Evolutionary conservation across 2,797 vertebrate species (phyloP).

Genomic region (Chelon auratus): DNA sequence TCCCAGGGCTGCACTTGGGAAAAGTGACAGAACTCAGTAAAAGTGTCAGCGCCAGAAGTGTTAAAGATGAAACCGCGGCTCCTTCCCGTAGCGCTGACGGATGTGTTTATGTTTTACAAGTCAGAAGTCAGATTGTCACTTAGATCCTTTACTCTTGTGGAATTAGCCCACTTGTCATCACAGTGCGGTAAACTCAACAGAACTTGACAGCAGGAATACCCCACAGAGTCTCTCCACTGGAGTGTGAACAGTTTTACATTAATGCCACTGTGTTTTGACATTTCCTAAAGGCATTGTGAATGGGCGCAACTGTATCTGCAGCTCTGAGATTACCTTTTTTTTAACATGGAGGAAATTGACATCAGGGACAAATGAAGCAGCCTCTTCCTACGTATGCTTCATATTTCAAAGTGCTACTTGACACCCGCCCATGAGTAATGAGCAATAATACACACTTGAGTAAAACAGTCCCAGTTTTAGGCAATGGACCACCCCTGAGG

Average conservation of each 20-base stretch:
- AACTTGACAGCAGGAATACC: slow-evolving; percentile 39
- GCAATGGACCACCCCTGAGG: background rate
- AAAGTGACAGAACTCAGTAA: slow-evolving; percentile 13
- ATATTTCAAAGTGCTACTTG: slow-evolving; percentile 22
- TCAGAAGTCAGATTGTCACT: slow-evolving; percentile 32
- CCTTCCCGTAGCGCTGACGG: slow-evolving; percentile 23
- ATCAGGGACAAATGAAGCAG: slow-evolving; percentile 2
- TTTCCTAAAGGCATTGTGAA: slow-evolving; percentile 23
- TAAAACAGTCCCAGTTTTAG: slow-evolving; percentile 3
- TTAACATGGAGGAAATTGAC: slow-evolving; percentile 12
- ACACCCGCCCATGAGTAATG: slow-evolving; percentile 2
- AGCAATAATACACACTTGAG: slow-evolving; percentile 11
- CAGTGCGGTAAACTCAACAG: slow-evolving; percentile 5
- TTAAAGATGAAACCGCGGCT: slow-evolving; percentile 3
- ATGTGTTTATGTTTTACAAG: slow-evolving; percentile 28
- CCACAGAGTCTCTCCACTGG: slow-evolving; percentile 33
- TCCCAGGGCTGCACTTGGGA: slow-evolving; percentile 3
- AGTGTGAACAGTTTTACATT: slow-evolving; percentile 35
- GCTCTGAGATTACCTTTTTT: slow-evolving; percentile 4
- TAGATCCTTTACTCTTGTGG: slow-evolving; percentile 28
- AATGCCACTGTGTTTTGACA: slow-evolving; percentile 33
- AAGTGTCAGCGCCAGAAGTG: slow-evolving; percentile 20
- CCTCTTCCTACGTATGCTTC: slow-evolving; percentile 14
- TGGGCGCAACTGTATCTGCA: background rate
- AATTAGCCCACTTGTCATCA: slow-evolving; percentile 35